Evolutionary conservation across 1,140 invertebrate species (phyloP), one percentile per base, ranked within the genome.

Genomic region (Drosophila tropicalis): DNA sequence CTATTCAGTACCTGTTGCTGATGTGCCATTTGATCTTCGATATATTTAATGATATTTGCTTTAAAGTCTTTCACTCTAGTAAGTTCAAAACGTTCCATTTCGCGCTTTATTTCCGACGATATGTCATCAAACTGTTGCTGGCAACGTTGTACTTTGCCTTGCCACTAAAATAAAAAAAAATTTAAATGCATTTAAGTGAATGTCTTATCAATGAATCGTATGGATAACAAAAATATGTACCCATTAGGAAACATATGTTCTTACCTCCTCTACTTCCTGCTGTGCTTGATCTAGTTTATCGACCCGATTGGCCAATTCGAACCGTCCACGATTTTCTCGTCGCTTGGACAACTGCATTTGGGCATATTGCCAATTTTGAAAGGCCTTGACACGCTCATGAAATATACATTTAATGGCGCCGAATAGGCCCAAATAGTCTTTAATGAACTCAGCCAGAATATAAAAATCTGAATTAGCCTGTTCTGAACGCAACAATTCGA

Each of bases 91-190:
- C 96, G 94, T 78, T 98, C 97, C 92, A 99, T 95, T 93, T 99
- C 99, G 67, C 97, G 96, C 90, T 99, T 98, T 75, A 99, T 99
- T 93, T 97, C 97, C 77, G 96, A 95, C 1, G 98, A 99, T 90
- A 99, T 99, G 81, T 96, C 96, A 90, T 99, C 96, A 93, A 99
- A 99, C 87, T 99, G 98, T 90, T 99, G 97, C 91, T 99, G 97
- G 7, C 98, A 97, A 77, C 98, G 95, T 86, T 99, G 98, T 7
- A 99, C 98, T 93, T 99, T 99, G 1, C 96, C 94, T 91, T 99
- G 98, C 97, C 97, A 99, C 94, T 98, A 91, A 62, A 55, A 51
- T 0, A 0, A 32, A 4, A 1, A 4, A 1, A 19, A 34, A 9
- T 13, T 39, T 0, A 39, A 12, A 39, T 39, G 12, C 2, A 39